Evolutionary conservation across 2,113 vertebrate genomes (phyloP), one percentile per base, ranked within the genome.

Genomic region (Gambusia affinis): DNA sequence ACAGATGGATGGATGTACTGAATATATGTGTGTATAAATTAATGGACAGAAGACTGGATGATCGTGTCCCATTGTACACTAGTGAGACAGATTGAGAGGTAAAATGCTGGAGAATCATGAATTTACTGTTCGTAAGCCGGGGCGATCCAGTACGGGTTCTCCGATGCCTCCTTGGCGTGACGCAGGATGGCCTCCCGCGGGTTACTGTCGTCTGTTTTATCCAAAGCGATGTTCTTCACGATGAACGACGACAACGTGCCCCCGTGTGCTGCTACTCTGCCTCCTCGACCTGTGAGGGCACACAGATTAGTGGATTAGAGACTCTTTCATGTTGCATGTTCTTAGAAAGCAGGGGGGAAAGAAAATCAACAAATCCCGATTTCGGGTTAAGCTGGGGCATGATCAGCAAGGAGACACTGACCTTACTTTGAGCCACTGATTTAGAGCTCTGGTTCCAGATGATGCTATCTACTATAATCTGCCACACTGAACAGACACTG

Each of bases 191-290:
- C 98, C 77, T 98, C 96, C n/a, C 98, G 94, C 0, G 98, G 95
- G 81, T 99, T 99, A 84, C 97, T 98, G 86, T 99, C 98, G 0
- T 99, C 98, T 0, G 97, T 97, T 90, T 98, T 98, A 87, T 99
- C 98, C 88, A 99, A 85, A 37, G 98, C 97, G 60, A 99, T 99
- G 86, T 99, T 99, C 90, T 99, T 99, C 73, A 99, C 97, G n/a
- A 99, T 99, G 67, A 95, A 99, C 0, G 98, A 99, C 0, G 98
- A 99, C 89, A 99, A 90, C 2, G 98, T 99, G 19, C 96, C 98
- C 1, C 98, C 97, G 0, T 99, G 98, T 37, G 97, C 97, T 11
- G 97, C 98, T 57, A 99, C 98, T 76, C 97, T 94, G 14, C 98
- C 98, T 64, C 98, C 98, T 1, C 96, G 97, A 79, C 98, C 98